Evolutionary conservation across 2,797 vertebrate species (phyloP).

Genomic region (Sebastes taczanowskii): DNA sequence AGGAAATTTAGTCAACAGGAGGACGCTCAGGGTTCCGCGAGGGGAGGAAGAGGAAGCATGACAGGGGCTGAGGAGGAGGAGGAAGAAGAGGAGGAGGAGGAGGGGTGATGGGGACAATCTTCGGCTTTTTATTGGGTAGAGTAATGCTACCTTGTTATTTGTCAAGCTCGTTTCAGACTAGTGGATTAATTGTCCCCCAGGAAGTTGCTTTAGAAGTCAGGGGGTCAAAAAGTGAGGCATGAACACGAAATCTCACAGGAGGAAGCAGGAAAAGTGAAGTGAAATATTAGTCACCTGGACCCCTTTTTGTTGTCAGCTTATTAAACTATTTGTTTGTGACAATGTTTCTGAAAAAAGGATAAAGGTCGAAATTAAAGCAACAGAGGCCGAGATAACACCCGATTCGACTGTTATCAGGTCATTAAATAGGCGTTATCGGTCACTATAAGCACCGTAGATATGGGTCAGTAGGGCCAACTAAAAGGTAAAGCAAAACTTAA

Average conservation of each 20-base stretch:
- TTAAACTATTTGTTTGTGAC: background rate
- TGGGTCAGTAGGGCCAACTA: too few species aligned
- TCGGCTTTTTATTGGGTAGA: slow-evolving; percentile 25
- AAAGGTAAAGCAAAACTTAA: too few species aligned
- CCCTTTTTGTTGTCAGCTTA: background rate
- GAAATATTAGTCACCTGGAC: slow-evolving; percentile 15
- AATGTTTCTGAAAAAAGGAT: background rate
- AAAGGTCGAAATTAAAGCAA: background rate
- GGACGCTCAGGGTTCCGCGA: slow-evolving; percentile 77
- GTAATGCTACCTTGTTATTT: slow-evolving; percentile 13
- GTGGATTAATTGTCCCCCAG: slow-evolving; percentile 11
- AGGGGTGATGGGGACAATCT: slow-evolving; percentile 27
- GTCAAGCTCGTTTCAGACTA: slow-evolving; percentile 1
- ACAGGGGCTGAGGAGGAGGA: background rate
- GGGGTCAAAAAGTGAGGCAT: background rate
- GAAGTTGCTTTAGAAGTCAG: slow-evolving; percentile 25
- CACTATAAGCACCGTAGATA: too few species aligned
- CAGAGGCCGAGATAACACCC: background rate
- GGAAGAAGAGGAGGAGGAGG: background rate
- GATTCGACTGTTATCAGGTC: background rate
- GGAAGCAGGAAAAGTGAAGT: slow-evolving; percentile 11
- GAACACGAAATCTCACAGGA: slow-evolving; percentile 3
- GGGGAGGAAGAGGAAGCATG: slow-evolving; percentile 35
- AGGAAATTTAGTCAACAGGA: slow-evolving; percentile 80
- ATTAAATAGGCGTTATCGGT: background rate